Evolutionary conservation across 2,797 vertebrate species (phyloP).

Genomic region (Hippoglossus hippoglossus): DNA sequence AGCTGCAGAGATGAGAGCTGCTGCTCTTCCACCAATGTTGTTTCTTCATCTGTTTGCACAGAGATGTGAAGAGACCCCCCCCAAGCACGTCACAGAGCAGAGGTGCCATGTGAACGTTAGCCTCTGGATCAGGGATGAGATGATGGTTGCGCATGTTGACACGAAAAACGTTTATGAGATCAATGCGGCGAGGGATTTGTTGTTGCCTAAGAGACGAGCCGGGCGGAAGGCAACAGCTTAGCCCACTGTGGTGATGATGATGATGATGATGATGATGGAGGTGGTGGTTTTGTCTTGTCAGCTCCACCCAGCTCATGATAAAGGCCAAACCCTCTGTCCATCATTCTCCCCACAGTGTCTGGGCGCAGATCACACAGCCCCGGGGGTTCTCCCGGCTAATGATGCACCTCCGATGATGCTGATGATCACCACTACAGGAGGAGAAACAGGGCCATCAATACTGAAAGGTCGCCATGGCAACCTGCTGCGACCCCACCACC

Average conservation of each 20-base stretch:
- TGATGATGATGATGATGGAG: not conserved
- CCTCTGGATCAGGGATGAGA: slow-evolving; percentile 38
- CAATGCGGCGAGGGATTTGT: slow-evolving; percentile 41
- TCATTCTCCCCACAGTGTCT: slow-evolving; percentile 31
- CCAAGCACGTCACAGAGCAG: not conserved
- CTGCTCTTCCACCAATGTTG: slow-evolving; percentile 19
- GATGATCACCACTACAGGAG: slow-evolving; percentile 65
- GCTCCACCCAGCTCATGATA: slow-evolving; percentile 26
- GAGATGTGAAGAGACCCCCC: slow-evolving; percentile 39
- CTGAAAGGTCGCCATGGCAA: slow-evolving; percentile 77
- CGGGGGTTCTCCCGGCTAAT: slow-evolving; percentile 54
- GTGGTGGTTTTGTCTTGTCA: not conserved
- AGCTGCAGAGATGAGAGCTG: slow-evolving; percentile 35
- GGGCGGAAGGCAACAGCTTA: slow-evolving; percentile 36
- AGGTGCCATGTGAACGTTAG: not conserved
- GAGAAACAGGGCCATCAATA: slow-evolving; percentile 67
- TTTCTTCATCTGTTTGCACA: slow-evolving; percentile 47
- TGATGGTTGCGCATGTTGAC: slow-evolving; percentile 61
- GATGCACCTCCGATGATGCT: slow-evolving; percentile 65
- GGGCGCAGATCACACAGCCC: slow-evolving; percentile 55
- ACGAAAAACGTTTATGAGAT: slow-evolving; percentile 50
- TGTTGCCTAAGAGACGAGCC: slow-evolving; percentile 62
- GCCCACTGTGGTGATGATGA: not conserved
- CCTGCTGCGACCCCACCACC: slow-evolving; percentile 48
- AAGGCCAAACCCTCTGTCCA: slow-evolving; percentile 29